A percentile compares a stretch with the other conserved stretches of the same genome.
phyloP scores from a whole-genome alignment of 2,888 invertebrate species.

The Pseudoips prasinana region DNA sequence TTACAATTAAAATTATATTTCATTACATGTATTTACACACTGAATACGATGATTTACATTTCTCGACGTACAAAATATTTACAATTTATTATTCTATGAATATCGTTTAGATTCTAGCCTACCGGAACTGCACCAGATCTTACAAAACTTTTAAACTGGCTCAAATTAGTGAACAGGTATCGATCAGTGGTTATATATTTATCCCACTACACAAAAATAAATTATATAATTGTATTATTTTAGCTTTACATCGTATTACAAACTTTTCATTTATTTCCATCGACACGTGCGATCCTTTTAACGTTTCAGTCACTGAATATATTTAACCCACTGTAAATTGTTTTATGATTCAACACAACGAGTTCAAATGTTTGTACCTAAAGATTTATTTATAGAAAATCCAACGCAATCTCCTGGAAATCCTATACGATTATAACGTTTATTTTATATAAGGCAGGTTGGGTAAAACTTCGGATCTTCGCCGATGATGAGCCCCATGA shows the following conservation, averaged over 20 bases:
- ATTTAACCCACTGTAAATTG: neutral
- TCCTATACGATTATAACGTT: conserved; percentile 23
- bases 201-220: too few species aligned
- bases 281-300: neutral
- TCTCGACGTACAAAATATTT: conserved; percentile 47
- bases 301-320: neutral
- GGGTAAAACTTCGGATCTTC: conserved; percentile 60
- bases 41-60: conserved; percentile 48
- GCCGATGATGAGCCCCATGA: conserved; percentile 66
- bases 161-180: too few species aligned
- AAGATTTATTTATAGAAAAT: conserved; percentile 11
- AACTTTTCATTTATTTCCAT: conserved; percentile 2
- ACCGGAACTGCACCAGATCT: conserved; percentile 12
- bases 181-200: too few species aligned
- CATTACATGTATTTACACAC: conserved; percentile 63
- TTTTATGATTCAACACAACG: conserved; percentile 4
- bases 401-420: conserved; percentile 26
- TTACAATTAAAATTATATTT: conserved; percentile 46
- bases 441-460: conserved; percentile 71
- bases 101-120: conserved; percentile 13
- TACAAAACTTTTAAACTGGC: too few species aligned
- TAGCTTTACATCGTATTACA: too few species aligned
- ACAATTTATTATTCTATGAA: conserved; percentile 25
- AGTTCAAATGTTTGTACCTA: conserved; percentile 5
- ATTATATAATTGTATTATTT: too few species aligned